A percentile compares a stretch with the other conserved stretches of the same genome.
Evolutionary conservation across 2,797 vertebrate species (phyloP).

Genomic region (Agapornis canus): DNA sequence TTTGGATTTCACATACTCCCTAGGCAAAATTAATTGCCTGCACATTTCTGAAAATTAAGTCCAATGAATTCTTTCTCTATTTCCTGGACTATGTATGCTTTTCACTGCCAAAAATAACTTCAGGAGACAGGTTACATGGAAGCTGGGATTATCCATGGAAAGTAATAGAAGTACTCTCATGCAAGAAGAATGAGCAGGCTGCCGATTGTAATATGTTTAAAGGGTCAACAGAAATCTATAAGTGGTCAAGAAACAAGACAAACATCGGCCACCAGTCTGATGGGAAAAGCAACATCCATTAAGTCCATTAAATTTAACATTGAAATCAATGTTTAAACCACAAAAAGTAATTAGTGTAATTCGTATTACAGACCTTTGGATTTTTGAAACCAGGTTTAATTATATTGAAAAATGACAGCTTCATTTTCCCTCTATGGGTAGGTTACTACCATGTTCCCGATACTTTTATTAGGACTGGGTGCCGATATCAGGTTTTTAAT

Average conservation of each 20-base stretch:
- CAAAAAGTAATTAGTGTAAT: conserved; percentile 85
- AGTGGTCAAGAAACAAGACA: conserved; percentile 89
- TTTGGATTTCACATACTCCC: conserved; percentile 53
- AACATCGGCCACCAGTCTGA: conserved; percentile 86
- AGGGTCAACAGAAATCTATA: conserved; percentile 86
- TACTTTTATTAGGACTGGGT: conserved; percentile 70
- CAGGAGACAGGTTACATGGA: conserved; percentile 26
- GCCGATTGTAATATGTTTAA: conserved; percentile 84
- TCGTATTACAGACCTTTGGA: conserved; percentile 78
- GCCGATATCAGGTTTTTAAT: conserved; percentile 60
- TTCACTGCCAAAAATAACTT: conserved; percentile 65
- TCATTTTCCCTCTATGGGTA: conserved; percentile 69
- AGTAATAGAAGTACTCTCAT: conserved; percentile 54
- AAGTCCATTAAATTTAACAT: conserved; percentile 94
- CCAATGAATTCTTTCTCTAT: conserved; percentile 27
- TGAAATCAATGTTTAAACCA: conserved; percentile 93
- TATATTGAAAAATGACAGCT: conserved; percentile 81
- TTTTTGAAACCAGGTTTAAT: conserved; percentile 79
- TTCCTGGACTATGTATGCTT: conserved; percentile 17
- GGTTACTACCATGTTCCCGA: conserved; percentile 53
- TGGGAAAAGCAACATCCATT: conserved; percentile 91
- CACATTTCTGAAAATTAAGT: conserved; percentile 50
- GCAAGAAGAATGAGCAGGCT: conserved; percentile 80
- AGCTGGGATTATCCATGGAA: conserved; percentile 49
- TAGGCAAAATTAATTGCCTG: conserved; percentile 58